Evolutionary conservation across 1,140 invertebrate genomes (phyloP).

Genomic region (Chrysoperla carnea): DNA sequence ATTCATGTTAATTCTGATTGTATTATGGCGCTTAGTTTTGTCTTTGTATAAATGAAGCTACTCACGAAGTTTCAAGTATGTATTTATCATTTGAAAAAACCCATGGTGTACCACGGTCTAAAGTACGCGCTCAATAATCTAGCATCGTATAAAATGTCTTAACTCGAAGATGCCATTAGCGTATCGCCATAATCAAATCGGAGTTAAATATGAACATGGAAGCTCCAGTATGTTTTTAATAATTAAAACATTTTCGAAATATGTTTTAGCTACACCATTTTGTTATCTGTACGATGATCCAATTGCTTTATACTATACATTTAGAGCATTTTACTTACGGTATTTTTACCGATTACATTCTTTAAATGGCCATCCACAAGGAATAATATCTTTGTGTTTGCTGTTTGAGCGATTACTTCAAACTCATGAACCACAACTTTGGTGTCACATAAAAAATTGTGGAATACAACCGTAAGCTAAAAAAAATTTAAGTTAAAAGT

Average conservation of each 20-base stretch:
- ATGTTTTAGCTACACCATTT: constrained; percentile 67
- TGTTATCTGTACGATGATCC: constrained; percentile 87
- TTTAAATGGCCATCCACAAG: constrained; percentile 78
- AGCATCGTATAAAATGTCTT: too few species aligned
- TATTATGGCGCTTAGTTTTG: not conserved
- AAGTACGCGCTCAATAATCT: too few species aligned
- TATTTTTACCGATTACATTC: constrained; percentile 85
- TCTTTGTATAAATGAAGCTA: not conserved
- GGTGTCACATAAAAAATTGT: constrained; percentile 74
- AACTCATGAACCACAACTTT: constrained; percentile 73
- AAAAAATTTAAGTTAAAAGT: not conserved
- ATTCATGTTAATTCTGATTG: not conserved
- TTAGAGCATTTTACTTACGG: constrained; percentile 76
- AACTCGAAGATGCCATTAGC: too few species aligned
- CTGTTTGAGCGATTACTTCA: constrained; percentile 84
- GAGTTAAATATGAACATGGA: too few species aligned
- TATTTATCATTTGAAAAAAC: too few species aligned
- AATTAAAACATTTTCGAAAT: too few species aligned
- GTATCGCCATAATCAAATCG: too few species aligned
- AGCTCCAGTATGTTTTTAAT: too few species aligned
- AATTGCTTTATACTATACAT: constrained; percentile 72
- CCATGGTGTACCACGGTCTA: too few species aligned
- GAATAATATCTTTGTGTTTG: constrained; percentile 63
- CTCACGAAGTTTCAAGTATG: too few species aligned
- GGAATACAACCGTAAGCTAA: constrained; percentile 78